Percentiles rank a stretch among this genome's conserved stretches.
Conservation (phyloP, 2,888 invertebrate species). For the Heteropelma amictum region DNA sequence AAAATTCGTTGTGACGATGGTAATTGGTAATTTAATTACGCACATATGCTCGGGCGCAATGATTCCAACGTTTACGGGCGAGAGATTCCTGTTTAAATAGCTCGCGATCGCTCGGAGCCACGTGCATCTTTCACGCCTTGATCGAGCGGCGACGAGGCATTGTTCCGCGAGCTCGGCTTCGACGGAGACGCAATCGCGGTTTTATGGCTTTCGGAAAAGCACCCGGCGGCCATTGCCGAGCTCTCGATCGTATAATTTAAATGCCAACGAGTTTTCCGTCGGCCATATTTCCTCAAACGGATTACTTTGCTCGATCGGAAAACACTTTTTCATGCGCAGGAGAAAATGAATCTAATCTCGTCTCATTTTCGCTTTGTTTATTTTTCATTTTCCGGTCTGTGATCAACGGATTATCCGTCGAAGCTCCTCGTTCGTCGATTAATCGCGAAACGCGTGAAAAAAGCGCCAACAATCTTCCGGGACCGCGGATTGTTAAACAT, state of each 20-base stretch:
- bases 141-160: background rate
- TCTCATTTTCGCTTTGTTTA: background rate
- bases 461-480: too few relatives aligned
- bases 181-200: background rate
- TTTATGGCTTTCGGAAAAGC: background rate
- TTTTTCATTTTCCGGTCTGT: too few relatives aligned
- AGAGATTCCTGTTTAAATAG: background rate
- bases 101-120: background rate
- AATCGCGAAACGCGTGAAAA: too few relatives aligned
- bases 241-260: slow-evolving; percentile 23
- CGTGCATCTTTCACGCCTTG: slow-evolving; percentile 1
- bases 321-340: too few relatives aligned
- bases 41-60: background rate
- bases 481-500: too few relatives aligned
- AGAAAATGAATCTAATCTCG: too few relatives aligned
- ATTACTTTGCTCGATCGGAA: too few relatives aligned
- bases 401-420: too few relatives aligned
- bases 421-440: too few relatives aligned
- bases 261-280: background rate
- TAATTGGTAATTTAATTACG: slow-evolving; percentile 10
- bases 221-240: background rate
- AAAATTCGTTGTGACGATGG: background rate
- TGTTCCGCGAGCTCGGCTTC: background rate
- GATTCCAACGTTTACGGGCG: too few relatives aligned
- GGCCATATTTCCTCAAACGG: too few relatives aligned